A percentile compares a stretch with the other conserved stretches of the same genome.
These are phyloP conservation scores for Lepisosteus osseus DNA, from an alignment of 2,113 vertebrate genomes.

Conservation along the genomic window DNA sequence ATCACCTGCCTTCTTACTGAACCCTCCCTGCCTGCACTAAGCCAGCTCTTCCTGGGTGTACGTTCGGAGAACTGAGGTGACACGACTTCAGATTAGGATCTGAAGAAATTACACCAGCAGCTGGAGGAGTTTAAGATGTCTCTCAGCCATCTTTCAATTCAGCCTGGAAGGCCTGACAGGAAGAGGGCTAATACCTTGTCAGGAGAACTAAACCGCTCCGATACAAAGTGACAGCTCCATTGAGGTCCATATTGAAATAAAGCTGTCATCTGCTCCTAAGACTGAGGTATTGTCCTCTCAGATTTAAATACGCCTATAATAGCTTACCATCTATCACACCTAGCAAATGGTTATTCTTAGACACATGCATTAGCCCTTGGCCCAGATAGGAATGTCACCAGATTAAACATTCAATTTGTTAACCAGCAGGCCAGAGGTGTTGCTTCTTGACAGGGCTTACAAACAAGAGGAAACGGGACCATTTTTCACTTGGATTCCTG, in stretches of 20 bases:
- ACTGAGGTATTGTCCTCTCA: conserved; percentile 38
- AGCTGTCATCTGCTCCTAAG: conserved; percentile 41
- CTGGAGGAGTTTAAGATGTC: background rate
- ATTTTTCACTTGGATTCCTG: conserved; percentile 44
- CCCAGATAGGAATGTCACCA: conserved; percentile 62
- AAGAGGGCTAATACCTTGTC: conserved; percentile 21
- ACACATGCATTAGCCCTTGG: conserved; percentile 62
- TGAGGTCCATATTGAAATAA: conserved; percentile 34
- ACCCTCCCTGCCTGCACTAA: too few relatives aligned
- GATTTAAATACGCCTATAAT: conserved; percentile 54
- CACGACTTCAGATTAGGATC: too few relatives aligned
- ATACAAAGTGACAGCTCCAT: conserved; percentile 41
- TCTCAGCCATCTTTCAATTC: conserved; percentile 4
- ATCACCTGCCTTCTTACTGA: too few relatives aligned
- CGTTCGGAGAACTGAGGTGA: too few relatives aligned
- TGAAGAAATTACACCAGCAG: background rate
- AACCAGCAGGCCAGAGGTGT: conserved; percentile 43
- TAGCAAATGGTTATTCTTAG: conserved; percentile 49
- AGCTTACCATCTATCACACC: conserved; percentile 49
- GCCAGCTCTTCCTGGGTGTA: too few relatives aligned
- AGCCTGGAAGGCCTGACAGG: background rate
- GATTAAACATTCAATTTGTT: conserved; percentile 63
- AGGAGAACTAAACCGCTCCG: conserved; percentile 21
- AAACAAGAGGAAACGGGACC: conserved; percentile 52
- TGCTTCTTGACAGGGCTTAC: conserved; percentile 51